phyloP scores from a whole-genome alignment of 2,888 invertebrate species.

The Zelleria hepariella region DNA sequence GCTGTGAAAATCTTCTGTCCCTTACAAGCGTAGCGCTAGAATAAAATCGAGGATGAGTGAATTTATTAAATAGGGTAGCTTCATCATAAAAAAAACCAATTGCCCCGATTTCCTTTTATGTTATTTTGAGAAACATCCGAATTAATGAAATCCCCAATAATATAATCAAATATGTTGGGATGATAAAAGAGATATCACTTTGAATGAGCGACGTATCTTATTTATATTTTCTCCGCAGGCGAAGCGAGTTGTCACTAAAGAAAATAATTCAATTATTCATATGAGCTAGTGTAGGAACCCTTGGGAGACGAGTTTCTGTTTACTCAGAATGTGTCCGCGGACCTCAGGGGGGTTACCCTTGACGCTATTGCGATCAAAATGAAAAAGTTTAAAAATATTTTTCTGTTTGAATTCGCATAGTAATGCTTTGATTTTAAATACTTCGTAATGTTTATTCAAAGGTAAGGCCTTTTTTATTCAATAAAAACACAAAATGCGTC shows the following conservation, averaged over 20 bases:
- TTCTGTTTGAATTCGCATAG: too few species aligned
- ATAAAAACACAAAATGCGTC: too few species aligned
- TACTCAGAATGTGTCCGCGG: conserved; percentile 28
- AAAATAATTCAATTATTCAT: conserved; percentile 9
- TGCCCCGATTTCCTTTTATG: conserved; percentile 40
- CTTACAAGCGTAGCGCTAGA: too few species aligned
- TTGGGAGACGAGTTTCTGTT: conserved; percentile 38
- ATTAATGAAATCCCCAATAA: background rate
- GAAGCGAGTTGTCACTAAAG: conserved; percentile 5
- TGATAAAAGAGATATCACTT: background rate
- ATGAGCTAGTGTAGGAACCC: conserved; percentile 19
- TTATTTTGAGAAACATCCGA: background rate
- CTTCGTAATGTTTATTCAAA: too few species aligned
- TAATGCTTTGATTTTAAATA: too few species aligned
- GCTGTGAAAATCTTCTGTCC: too few species aligned
- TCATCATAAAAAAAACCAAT: conserved; percentile 69
- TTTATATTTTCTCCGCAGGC: conserved; percentile 1
- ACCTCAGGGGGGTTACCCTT: too few species aligned
- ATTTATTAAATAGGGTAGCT: conserved; percentile 57
- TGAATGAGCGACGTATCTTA: background rate
- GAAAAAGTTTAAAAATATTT: too few species aligned
- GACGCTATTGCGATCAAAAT: too few species aligned
- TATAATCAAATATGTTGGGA: background rate
- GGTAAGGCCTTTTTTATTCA: too few species aligned
- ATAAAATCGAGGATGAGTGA: too few species aligned